Evolutionary conservation across 1,140 invertebrate species (phyloP).

Genomic region (Brachionus sp.): DNA sequence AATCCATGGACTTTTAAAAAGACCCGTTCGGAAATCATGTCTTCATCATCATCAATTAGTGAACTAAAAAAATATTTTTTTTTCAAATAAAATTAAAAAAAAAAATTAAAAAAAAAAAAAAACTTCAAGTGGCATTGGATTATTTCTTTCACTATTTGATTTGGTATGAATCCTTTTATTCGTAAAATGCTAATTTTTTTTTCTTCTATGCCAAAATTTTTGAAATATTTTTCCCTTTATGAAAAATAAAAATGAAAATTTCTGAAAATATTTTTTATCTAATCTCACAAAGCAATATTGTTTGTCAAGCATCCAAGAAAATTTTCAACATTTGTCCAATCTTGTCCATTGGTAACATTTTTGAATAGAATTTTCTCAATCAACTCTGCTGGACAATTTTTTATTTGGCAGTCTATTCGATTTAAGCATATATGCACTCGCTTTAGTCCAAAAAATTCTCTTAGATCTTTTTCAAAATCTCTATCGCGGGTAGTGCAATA

Average conservation of each 20-base stretch:
- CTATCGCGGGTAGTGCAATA: not conserved
- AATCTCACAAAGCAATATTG: not conserved
- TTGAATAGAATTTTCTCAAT: not conserved
- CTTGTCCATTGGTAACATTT: not conserved
- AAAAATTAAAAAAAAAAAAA: not conserved
- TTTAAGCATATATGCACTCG: slow-evolving; percentile 7
- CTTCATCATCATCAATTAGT: not conserved
- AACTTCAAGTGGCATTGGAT: not conserved
- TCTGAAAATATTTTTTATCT: not conserved
- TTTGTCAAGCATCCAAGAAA: not conserved
- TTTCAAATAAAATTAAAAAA: not conserved
- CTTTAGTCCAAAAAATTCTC: not conserved
- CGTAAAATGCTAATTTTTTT: not conserved
- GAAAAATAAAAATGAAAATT: not conserved
- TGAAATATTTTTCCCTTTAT: not conserved
- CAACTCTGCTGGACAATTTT: not conserved
- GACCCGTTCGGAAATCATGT: not conserved
- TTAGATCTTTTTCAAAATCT: not conserved
- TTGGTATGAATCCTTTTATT: slow-evolving; percentile 19
- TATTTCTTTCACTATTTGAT: not conserved
- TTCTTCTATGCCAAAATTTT: not conserved
- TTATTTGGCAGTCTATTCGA: not conserved
- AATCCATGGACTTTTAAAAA: slow-evolving; percentile 24
- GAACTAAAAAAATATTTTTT: not conserved
- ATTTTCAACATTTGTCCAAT: not conserved